phyloP scores from a whole-genome alignment of 2,113 vertebrate genomes.

The Nothocercus nigrocapillus region DNA sequence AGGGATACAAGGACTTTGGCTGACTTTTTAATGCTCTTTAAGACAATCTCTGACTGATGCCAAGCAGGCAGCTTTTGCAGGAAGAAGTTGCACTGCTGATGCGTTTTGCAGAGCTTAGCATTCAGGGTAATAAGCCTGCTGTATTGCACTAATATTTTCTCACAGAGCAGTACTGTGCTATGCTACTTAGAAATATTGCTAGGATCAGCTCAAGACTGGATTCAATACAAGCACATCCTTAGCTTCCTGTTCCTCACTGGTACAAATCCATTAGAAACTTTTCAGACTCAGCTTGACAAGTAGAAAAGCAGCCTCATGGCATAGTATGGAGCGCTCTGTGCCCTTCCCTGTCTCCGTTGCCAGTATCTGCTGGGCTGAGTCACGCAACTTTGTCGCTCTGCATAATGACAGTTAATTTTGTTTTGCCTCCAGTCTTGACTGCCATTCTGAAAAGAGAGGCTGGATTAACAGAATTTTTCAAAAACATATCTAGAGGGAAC shows the following conservation, averaged over 20 bases:
- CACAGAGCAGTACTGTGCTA: rapidly evolving
- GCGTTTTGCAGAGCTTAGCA: neutral
- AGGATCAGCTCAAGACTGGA: neutral
- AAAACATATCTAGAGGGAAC: neutral
- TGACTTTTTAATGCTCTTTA: neutral
- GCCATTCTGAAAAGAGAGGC: conserved; percentile 3
- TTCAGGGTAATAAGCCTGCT: no score
- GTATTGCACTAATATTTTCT: neutral
- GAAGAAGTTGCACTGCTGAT: neutral
- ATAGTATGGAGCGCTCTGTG: neutral
- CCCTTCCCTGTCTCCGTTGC: neutral
- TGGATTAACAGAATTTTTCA: conserved; percentile 15
- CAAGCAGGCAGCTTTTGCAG: neutral
- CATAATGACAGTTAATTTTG: conserved; percentile 16
- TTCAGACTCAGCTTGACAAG: neutral
- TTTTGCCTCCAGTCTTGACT: conserved; percentile 27
- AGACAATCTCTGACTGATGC: neutral
- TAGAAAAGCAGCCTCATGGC: neutral
- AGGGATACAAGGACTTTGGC: neutral
- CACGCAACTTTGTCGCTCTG: neutral
- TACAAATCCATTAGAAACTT: neutral
- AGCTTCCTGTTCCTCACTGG: neutral
- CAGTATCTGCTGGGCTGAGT: neutral
- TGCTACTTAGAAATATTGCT: neutral
- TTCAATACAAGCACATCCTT: neutral